phyloP scores from a whole-genome alignment of 2,888 invertebrate genomes.

The Leuctra nigra region DNA sequence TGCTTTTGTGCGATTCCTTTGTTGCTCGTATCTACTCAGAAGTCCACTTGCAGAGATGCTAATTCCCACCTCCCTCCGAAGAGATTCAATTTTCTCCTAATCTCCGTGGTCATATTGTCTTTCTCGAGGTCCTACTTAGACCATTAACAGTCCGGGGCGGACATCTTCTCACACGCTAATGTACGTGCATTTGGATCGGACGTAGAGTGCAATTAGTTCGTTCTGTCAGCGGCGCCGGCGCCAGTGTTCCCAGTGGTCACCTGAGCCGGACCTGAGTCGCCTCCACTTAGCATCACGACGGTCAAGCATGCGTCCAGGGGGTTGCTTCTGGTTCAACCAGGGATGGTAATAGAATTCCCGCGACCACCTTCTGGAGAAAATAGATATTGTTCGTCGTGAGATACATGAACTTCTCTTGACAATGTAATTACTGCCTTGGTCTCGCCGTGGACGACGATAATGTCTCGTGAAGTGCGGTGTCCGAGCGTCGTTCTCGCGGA shows the following conservation, averaged over 20 bases:
- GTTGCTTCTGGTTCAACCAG: no score
- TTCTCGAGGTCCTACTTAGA: slow-evolving; percentile 6
- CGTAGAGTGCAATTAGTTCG: slow-evolving; percentile 22
- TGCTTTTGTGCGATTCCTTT: neutral
- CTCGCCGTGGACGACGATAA: no score
- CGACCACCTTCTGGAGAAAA: no score
- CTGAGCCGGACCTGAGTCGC: slow-evolving; percentile 36
- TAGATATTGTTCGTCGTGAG: no score
- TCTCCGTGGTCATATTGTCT: slow-evolving; percentile 18
- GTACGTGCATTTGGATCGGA: slow-evolving; percentile 10
- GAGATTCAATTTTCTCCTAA: slow-evolving; percentile 10
- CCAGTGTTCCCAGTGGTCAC: slow-evolving; percentile 23
- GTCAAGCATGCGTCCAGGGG: no score
- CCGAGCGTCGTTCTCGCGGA: no score
- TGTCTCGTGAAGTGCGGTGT: no score
- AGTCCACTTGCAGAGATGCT: slow-evolving; percentile 6
- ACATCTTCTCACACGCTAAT: slow-evolving; percentile 11
- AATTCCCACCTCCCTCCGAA: neutral
- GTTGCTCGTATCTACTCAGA: neutral
- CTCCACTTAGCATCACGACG: slow-evolving; percentile 42
- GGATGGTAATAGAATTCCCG: no score
- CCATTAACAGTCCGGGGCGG: neutral
- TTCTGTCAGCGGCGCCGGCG: slow-evolving; percentile 9
- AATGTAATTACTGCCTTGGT: no score
- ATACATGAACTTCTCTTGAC: no score